phyloP scores from a whole-genome alignment of 1,140 invertebrate genomes.

The Euwallacea fornicatus region DNA sequence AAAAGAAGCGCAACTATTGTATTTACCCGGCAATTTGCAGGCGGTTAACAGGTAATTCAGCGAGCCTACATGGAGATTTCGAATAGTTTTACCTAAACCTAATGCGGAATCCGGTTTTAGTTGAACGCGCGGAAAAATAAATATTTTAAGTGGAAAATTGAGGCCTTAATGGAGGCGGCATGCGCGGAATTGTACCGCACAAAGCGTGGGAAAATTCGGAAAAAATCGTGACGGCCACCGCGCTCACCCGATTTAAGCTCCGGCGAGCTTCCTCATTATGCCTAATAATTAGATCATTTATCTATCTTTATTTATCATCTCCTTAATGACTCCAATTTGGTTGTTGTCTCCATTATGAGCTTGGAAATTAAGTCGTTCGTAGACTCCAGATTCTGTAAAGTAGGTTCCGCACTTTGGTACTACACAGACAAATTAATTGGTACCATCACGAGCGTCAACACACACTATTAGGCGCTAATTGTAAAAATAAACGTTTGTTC shows the following conservation, averaged over 20 bases:
- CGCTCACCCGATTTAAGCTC: neutral
- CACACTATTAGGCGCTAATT: slow-evolving; percentile 6
- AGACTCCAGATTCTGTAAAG: no score
- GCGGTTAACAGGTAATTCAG: slow-evolving; percentile 19
- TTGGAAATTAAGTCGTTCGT: no score
- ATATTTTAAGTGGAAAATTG: slow-evolving; percentile 19
- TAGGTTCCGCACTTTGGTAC: no score
- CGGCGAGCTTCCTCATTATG: neutral
- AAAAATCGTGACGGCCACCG: neutral
- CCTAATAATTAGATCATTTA: neutral
- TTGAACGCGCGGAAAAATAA: slow-evolving; percentile 4
- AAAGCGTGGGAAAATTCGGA: slow-evolving; percentile 3
- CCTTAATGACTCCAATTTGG: no score
- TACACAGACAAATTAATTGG: neutral
- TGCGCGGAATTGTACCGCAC: neutral
- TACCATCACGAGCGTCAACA: slow-evolving; percentile 2
- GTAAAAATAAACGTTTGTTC: slow-evolving; percentile 14
- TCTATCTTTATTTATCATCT: neutral
- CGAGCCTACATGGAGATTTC: slow-evolving; percentile 15
- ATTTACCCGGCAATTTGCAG: slow-evolving; percentile 20
- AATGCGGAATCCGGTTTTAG: slow-evolving; percentile 1
- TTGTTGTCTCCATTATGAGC: no score
- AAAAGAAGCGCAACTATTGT: slow-evolving; percentile 23
- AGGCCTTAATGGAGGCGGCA: neutral
- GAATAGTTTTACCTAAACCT: slow-evolving; percentile 16